These are phyloP conservation scores for Acleris emargana DNA, from an alignment of 2,888 invertebrate genomes.

Conservation along the genomic window DNA sequence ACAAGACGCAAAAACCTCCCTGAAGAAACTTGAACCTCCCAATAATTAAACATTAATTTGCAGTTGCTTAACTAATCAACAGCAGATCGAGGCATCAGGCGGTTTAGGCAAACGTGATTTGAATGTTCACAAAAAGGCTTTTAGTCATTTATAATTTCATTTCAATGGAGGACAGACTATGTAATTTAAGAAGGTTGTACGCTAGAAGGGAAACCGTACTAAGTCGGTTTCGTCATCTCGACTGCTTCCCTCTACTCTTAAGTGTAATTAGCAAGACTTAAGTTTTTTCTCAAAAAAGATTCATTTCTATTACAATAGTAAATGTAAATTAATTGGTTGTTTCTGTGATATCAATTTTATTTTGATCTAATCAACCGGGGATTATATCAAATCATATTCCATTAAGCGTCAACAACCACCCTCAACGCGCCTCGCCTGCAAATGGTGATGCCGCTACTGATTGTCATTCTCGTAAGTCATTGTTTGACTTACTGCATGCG, in stretches of 20 bases:
- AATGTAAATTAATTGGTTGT: too few relatives aligned
- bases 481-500: neutral
- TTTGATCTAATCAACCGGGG: too few relatives aligned
- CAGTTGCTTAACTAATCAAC: constrained; percentile 15
- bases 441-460: too few relatives aligned
- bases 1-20: constrained; percentile 7
- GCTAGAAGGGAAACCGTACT: neutral
- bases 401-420: too few relatives aligned
- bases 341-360: too few relatives aligned
- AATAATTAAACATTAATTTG: constrained; percentile 30
- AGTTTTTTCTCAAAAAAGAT: neutral
- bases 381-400: too few relatives aligned
- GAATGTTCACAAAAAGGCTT: constrained; percentile 1
- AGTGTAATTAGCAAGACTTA: neutral
- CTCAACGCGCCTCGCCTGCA: too few relatives aligned
- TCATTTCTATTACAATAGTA: neutral
- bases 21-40: constrained; percentile 5
- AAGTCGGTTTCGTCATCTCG: neutral
- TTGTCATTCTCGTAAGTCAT: neutral
- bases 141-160: constrained; percentile 11
- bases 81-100: neutral
- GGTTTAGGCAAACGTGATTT: constrained; percentile 1
- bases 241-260: neutral
- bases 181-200: constrained; percentile 1
- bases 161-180: constrained; percentile 2